Percentiles rank a stretch among this genome's conserved stretches.
Conservation (phyloP, 37 sponge, comb jelly and placozoan species). For the Cladorhizidae sp. region DNA sequence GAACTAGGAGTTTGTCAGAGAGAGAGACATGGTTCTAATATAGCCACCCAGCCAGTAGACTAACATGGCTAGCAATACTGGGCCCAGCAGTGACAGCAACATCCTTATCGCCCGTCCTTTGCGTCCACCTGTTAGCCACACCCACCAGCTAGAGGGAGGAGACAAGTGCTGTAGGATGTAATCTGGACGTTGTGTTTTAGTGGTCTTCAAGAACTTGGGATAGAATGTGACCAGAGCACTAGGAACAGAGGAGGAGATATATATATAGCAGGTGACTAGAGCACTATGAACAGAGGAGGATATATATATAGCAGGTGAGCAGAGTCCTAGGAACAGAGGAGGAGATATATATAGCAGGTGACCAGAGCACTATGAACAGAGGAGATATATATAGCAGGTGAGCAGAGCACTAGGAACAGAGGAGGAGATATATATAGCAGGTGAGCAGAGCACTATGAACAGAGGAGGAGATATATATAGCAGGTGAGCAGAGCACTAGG, state of each 20-base stretch:
- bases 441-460: too few relatives aligned
- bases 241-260: too few relatives aligned
- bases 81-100: slow-evolving; percentile 9
- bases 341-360: too few relatives aligned
- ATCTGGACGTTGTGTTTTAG: slow-evolving; percentile 38
- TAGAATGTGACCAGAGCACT: slow-evolving; percentile 41
- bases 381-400: neutral
- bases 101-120: neutral
- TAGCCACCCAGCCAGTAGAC: slow-evolving; percentile 15
- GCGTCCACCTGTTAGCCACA: slow-evolving; percentile 1
- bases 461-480: too few relatives aligned
- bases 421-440: too few relatives aligned
- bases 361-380: too few relatives aligned
- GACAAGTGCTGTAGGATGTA: slow-evolving; percentile 35
- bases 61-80: slow-evolving; percentile 40
- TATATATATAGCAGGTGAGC: too few relatives aligned
- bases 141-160: neutral
- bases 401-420: neutral
- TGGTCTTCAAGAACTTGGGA: slow-evolving; percentile 30
- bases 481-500: too few relatives aligned
- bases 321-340: too few relatives aligned
- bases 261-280: neutral
- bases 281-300: too few relatives aligned
- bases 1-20: neutral
- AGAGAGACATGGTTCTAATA: neutral